Conservation (phyloP, 1,140 invertebrate species). For the Planococcus citri region DNA sequence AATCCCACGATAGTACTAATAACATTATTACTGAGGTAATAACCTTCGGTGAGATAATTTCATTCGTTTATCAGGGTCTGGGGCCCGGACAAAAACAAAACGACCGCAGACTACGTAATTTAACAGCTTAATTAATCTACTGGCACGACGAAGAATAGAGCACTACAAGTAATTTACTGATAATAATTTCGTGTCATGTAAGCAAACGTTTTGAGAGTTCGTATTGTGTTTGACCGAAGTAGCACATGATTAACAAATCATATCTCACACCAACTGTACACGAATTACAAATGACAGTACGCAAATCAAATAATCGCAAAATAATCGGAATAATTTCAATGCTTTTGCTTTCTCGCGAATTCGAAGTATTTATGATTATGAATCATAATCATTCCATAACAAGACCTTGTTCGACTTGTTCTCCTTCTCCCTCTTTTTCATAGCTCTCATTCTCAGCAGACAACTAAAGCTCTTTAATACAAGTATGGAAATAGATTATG, state of each 20-base stretch:
- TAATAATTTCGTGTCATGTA: neutral
- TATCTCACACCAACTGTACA: neutral
- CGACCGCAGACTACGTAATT: neutral
- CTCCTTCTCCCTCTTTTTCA: neutral
- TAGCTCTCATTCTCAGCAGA: too few species aligned
- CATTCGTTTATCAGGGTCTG: neutral
- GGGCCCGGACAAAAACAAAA: too few species aligned
- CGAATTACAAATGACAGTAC: neutral
- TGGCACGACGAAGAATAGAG: neutral
- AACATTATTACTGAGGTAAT: neutral
- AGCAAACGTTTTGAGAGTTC: too few species aligned
- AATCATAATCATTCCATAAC: neutral
- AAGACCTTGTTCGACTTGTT: neutral
- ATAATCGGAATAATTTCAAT: neutral
- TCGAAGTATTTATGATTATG: conserved; percentile 2
- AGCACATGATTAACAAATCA: neutral
- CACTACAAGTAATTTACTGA: neutral
- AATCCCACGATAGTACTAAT: too few species aligned
- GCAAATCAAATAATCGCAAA: neutral
- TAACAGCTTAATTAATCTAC: neutral
- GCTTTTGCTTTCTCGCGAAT: neutral
- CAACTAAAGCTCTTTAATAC: too few species aligned
- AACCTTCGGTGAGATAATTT: neutral
- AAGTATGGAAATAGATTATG: too few species aligned
- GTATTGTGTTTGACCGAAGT: neutral